phyloP scores from a whole-genome alignment of 2,888 invertebrate genomes.

The Agrochola lota region DNA sequence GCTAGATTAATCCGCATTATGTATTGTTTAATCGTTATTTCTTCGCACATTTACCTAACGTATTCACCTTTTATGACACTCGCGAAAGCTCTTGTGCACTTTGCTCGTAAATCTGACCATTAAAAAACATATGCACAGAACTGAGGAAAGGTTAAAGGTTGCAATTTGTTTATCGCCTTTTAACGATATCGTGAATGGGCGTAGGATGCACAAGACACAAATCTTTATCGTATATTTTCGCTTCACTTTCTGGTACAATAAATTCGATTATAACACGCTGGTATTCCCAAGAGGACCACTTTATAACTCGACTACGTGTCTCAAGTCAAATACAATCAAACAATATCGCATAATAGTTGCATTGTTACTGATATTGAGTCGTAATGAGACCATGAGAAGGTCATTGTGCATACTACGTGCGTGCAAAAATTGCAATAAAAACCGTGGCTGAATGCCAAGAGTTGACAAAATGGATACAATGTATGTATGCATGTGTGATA shows the following conservation, averaged over 20 bases:
- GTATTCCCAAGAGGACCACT: slow-evolving; percentile 45
- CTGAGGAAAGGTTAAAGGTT: neutral
- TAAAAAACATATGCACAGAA: neutral
- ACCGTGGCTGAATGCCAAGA: slow-evolving; percentile 52
- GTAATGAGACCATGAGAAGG: slow-evolving; percentile 58
- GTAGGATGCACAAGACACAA: neutral
- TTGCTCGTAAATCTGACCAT: neutral
- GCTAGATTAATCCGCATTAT: neutral
- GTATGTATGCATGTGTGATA: slow-evolving; percentile 21
- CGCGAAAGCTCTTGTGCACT: neutral
- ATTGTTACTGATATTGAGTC: slow-evolving; percentile 54
- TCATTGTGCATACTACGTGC: slow-evolving; percentile 50
- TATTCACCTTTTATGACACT: neutral
- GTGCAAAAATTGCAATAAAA: slow-evolving; percentile 58
- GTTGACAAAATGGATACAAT: slow-evolving; percentile 36
- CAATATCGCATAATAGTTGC: slow-evolving; percentile 48
- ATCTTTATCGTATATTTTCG: slow-evolving; percentile 1
- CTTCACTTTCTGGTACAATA: slow-evolving; percentile 36
- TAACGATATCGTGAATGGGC: neutral
- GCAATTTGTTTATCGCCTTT: neutral
- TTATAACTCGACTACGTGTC: slow-evolving; percentile 57
- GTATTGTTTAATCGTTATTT: neutral
- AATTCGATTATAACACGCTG: slow-evolving; percentile 23
- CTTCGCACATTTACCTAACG: neutral
- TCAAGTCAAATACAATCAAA: slow-evolving; percentile 58